phyloP scores from a whole-genome alignment of 2,888 invertebrate genomes.

The Protonemura montana region DNA sequence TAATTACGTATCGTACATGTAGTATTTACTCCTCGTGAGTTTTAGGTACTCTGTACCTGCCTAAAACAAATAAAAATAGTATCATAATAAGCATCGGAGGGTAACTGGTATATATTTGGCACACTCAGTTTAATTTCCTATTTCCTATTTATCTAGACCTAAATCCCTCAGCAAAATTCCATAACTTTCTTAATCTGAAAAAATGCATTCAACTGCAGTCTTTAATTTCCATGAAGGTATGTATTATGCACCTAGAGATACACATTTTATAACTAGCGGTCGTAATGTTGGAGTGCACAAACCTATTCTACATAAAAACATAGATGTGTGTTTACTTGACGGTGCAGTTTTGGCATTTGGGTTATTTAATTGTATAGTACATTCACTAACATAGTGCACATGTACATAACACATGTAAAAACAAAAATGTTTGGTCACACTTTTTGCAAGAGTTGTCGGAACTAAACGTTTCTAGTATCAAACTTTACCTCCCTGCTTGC shows the following conservation, averaged over 20 bases:
- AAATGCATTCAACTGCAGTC: background rate
- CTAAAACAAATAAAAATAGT: background rate
- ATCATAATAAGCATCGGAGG: conserved; percentile 13
- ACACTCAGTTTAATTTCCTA: conserved; percentile 3
- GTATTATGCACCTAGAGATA: background rate
- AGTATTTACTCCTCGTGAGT: background rate
- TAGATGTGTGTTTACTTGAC: no score
- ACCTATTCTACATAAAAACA: no score
- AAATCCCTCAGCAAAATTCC: background rate
- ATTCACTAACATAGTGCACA: no score
- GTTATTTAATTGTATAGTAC: no score
- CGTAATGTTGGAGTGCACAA: no score
- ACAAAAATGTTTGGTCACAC: no score
- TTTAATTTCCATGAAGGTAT: background rate
- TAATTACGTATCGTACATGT: background rate
- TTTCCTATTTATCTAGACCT: background rate
- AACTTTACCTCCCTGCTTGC: no score
- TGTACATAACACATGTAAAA: no score
- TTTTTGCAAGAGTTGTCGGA: no score
- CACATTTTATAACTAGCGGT: no score
- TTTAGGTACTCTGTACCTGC: background rate
- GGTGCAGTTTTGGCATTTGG: no score
- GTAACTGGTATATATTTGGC: conserved; percentile 35
- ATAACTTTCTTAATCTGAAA: background rate
- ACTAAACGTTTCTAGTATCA: no score